Percentiles rank a stretch among this genome's conserved stretches.
These are phyloP conservation scores for Gymnobelideus leadbeateri DNA, from an alignment of 2,113 vertebrate genomes.

Conservation along the genomic window DNA sequence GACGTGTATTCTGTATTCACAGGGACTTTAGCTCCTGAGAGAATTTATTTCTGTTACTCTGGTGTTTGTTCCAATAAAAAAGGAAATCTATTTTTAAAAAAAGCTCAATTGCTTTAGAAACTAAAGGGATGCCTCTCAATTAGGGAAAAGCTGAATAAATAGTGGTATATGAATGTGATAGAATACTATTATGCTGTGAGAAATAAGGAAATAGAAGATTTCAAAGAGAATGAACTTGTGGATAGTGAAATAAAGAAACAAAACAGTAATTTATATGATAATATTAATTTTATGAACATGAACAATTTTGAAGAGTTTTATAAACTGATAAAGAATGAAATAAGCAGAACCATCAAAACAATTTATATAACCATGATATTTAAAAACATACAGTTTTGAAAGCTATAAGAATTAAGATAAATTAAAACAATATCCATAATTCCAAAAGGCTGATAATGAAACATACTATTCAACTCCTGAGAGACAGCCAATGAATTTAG, in stretches of 20 bases:
- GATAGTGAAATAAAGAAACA: neutral
- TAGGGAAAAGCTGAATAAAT: neutral
- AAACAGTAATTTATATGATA: neutral
- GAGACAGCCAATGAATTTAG: too few species aligned
- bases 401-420: too few species aligned
- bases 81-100: neutral
- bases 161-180: neutral
- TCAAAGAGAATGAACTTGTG: neutral
- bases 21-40: neutral
- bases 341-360: neutral
- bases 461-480: too few species aligned
- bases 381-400: too few species aligned
- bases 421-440: too few species aligned
- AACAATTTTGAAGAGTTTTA: neutral
- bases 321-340: neutral
- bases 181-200: neutral
- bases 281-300: neutral
- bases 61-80: constrained; percentile 28
- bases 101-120: too few species aligned
- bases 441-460: too few species aligned
- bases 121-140: neutral
- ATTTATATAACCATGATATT: too few species aligned
- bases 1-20: neutral
- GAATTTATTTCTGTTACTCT: neutral
- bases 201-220: neutral